Evolutionary conservation across 2,888 invertebrate species (phyloP).

Genomic region (Xanthostigma xanthostigma): DNA sequence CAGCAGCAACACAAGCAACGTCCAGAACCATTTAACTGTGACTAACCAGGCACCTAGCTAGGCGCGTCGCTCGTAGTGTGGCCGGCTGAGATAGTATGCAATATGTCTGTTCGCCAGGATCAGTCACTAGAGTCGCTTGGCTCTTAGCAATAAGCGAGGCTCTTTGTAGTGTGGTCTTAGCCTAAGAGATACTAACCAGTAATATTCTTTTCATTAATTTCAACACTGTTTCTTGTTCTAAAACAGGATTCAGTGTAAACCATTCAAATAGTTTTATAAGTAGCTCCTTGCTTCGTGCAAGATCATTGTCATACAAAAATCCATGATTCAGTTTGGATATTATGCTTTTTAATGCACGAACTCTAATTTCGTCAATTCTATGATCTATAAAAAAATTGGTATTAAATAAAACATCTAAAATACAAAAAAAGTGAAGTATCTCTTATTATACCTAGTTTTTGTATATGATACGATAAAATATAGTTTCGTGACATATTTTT

Average conservation of each 20-base stretch:
- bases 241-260: slow-evolving; percentile 39
- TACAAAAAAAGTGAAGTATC: no score
- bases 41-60: no score
- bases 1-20: no score
- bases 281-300: slow-evolving; percentile 40
- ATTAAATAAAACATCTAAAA: not conserved
- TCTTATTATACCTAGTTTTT: slow-evolving; percentile 21
- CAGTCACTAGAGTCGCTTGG: no score
- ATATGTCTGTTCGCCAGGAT: no score
- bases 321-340: slow-evolving; percentile 47
- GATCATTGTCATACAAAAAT: slow-evolving; percentile 42
- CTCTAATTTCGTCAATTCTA: slow-evolving; percentile 27
- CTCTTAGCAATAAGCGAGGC: no score
- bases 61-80: no score
- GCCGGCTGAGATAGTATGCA: no score
- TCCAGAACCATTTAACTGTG: no score
- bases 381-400: slow-evolving; percentile 20
- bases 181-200: slow-evolving; percentile 28
- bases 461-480: slow-evolving; percentile 22
- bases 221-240: slow-evolving; percentile 40
- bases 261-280: slow-evolving; percentile 43
- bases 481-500: slow-evolving; percentile 15
- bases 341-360: slow-evolving; percentile 25
- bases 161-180: not conserved
- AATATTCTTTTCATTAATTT: slow-evolving; percentile 37